Conservation (phyloP, 2,797 vertebrate genomes). For the Anguilla obscura region DNA sequence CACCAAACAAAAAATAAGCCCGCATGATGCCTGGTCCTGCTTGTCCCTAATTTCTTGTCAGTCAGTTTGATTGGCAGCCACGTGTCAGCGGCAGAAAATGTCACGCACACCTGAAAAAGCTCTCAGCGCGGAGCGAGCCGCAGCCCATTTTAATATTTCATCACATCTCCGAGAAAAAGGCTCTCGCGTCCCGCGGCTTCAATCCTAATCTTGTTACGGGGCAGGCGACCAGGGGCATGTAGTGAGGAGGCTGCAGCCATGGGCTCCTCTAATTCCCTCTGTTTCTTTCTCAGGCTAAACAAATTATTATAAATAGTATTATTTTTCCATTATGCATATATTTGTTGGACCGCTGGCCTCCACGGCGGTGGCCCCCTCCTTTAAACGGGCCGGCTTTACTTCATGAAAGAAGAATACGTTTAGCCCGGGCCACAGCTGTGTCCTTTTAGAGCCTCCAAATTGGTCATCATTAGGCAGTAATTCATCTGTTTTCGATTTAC, state of each 20-base stretch:
- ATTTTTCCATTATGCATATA: slow-evolving; percentile 80
- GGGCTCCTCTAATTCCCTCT: slow-evolving; percentile 56
- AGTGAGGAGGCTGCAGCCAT: slow-evolving; percentile 58
- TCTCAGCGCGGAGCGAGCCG: slow-evolving; percentile 35
- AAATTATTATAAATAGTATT: slow-evolving; percentile 80
- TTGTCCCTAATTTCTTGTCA: slow-evolving; percentile 70
- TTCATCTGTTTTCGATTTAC: slow-evolving; percentile 60
- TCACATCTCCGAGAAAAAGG: slow-evolving; percentile 59
- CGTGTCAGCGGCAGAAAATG: slow-evolving; percentile 70
- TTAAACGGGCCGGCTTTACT: slow-evolving; percentile 71
- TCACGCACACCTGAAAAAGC: slow-evolving; percentile 53
- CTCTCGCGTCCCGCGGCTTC: slow-evolving; percentile 67
- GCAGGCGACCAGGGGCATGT: slow-evolving; percentile 68
- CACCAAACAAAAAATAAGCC: slow-evolving; percentile 58
- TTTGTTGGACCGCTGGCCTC: slow-evolving; percentile 62
- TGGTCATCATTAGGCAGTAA: slow-evolving; percentile 73
- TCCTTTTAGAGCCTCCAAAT: slow-evolving; percentile 67
- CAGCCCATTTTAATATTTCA: slow-evolving; percentile 75
- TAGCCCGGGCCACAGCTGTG: slow-evolving; percentile 72
- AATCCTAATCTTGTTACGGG: slow-evolving; percentile 79
- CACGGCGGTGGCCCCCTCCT: slow-evolving; percentile 51
- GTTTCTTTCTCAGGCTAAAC: slow-evolving; percentile 65
- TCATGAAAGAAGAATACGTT: slow-evolving; percentile 73
- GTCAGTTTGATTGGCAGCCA: slow-evolving; percentile 79
- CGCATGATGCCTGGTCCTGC: slow-evolving; percentile 51